These are phyloP conservation scores for Drosophila busckii DNA, from an alignment of 1,140 invertebrate species.

Conservation along the genomic window DNA sequence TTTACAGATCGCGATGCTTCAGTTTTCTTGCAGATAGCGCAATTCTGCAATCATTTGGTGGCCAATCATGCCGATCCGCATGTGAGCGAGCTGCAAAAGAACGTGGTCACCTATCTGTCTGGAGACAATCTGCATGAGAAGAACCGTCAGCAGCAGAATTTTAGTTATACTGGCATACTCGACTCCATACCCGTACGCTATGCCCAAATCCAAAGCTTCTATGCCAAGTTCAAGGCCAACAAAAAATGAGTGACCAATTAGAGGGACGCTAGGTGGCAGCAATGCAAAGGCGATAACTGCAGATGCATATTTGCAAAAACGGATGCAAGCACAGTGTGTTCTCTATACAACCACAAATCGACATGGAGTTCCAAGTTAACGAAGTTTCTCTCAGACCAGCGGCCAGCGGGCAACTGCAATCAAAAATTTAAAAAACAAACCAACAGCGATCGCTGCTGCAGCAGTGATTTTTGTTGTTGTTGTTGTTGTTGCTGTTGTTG, in stretches of 20 bases:
- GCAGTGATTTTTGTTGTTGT: conserved; percentile 24
- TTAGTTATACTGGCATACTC: conserved; percentile 76
- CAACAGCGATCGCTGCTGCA: conserved; percentile 54
- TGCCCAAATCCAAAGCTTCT: conserved; percentile 77
- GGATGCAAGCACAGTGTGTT: conserved; percentile 60
- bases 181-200: conserved; percentile 75
- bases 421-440: conserved; percentile 39
- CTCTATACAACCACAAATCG: conserved; percentile 64
- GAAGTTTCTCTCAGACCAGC: conserved; percentile 53
- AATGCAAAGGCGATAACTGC: conserved; percentile 50
- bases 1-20: conserved; percentile 72
- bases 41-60: conserved; percentile 78
- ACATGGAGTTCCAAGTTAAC: conserved; percentile 75
- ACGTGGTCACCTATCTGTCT: conserved; percentile 73
- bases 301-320: conserved; percentile 62
- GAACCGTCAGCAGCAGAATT: conserved; percentile 70
- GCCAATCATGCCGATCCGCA: conserved; percentile 73
- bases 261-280: conserved; percentile 53
- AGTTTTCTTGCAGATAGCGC: conserved; percentile 71
- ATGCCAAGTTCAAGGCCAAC: conserved; percentile 75
- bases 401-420: conserved; percentile 36
- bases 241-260: conserved; percentile 64
- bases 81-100: conserved; percentile 67
- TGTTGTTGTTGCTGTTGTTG: conserved; percentile 25
- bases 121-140: conserved; percentile 75